Evolutionary conservation across 2,797 vertebrate genomes (phyloP), one percentile per base, ranked within the genome.

Genomic region (Triplophysa bombifrons): DNA sequence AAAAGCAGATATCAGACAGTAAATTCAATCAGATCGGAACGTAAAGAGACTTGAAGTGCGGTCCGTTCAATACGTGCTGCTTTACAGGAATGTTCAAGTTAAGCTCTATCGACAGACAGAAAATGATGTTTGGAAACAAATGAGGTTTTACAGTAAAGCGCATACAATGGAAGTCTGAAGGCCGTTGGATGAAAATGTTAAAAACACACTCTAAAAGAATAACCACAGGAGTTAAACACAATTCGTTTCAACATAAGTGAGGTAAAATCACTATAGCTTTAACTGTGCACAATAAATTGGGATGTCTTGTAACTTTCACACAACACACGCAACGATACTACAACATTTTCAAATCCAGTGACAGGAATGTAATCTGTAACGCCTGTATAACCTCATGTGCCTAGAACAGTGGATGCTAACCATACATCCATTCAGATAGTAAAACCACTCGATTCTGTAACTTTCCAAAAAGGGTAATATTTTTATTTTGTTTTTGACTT

Each of bases 181-280:
- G 27, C 4, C 13, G 17, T 14, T 74, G 53, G n/a, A 51, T 19
- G 17, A n/a, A 55, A 55, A 7, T 19, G 50, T 17, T 19, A 51
- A 19, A 76, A 22, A 44, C 53, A 72, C 34, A 44, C 65, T 74
- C 64, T 14, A 48, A 48, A 48, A 48, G 46, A 13, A 48, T 48
- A 53, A 16, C 50, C 30, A 19, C 4, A 22, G n/a, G 63, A 55
- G 10, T 30, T 56, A 12, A 65, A 41, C 63, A 64, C 34, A 17
- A 64, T 19, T 65, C 2, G 34, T 41, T 11, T 65, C 34, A 65
- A 41, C 30, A 61, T 22, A 34, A 16, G 60, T n/a, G 17, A 38
- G 61, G 34, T 64, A 55, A 65, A 75, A 75, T 66, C 74, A 44
- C 34, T 44, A 8, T 27, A 60, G 27, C 22, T 22, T 13, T 61